Evolutionary conservation across 2,113 vertebrate species (phyloP), one percentile per base, ranked within the genome.

Genomic region (Rhynchomys soricoides): DNA sequence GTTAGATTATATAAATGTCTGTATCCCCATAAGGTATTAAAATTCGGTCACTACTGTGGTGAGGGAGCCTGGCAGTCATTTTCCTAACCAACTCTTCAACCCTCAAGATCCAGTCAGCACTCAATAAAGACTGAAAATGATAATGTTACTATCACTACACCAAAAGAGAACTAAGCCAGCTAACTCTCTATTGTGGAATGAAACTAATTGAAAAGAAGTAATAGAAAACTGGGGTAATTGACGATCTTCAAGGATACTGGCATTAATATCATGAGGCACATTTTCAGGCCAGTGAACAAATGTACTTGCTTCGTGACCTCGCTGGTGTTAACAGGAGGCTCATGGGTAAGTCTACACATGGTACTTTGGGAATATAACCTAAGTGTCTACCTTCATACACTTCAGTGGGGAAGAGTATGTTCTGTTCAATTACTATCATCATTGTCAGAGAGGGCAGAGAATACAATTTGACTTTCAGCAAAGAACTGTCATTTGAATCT

Each of bases 1-100:
- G 98, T 98, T 98, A 98, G 98, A 98, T 98, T 98, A 98, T 97
- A 98, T 98, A 98, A 98, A 98, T 98, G 97, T 95, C 98, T 97
- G 1, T 92, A 97, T 96, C 98, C 97, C 96, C 97, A 98, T 97
- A 98, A 98, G 97, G 95, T 98, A 98, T 97, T 97, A 97, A 97
- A 98, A 97, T 98, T 97, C 37, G 92, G 95, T 97, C 98, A 97
- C 98, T 98, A 97, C 96, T 93, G 97, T 97, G 94, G 97, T 98
- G 98, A 98, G 98, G 98, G 98, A 98, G 96, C 97, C 97, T 97
- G 98, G 98, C 97, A 97, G 97, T 97, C 97, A 98, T 98, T 98
- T 98, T 96, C 97, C 96, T 97, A 98, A 97, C 97, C 98, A 98
- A 97, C 97, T 97, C 95, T 97, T 97, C 89, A 96, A 97, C 97